phyloP scores from a whole-genome alignment of 2,113 vertebrate species.

The Hippocampus mohnikei region DNA sequence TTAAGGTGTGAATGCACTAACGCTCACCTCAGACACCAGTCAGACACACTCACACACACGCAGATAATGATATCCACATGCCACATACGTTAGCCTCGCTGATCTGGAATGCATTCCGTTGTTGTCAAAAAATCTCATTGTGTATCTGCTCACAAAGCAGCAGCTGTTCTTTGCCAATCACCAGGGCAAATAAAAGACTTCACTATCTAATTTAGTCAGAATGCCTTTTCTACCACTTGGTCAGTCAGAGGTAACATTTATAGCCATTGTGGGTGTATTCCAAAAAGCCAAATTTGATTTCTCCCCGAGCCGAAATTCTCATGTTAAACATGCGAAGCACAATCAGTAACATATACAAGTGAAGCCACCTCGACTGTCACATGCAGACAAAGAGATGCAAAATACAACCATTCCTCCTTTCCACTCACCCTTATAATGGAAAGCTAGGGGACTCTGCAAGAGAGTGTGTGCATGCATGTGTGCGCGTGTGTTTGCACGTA shows the following conservation, averaged over 20 bases:
- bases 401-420: slow-evolving; percentile 56
- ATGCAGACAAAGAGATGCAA: slow-evolving; percentile 28
- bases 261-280: background rate
- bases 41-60: slow-evolving; percentile 14
- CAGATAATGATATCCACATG: slow-evolving; percentile 6
- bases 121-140: slow-evolving; percentile 18
- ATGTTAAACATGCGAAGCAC: too few relatives aligned
- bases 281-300: background rate
- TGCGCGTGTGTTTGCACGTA: slow-evolving; percentile 22
- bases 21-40: slow-evolving; percentile 25
- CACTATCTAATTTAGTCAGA: background rate
- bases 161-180: slow-evolving; percentile 28
- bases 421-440: slow-evolving; percentile 61
- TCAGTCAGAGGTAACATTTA: too few relatives aligned
- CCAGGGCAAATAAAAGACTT: background rate
- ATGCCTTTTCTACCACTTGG: background rate
- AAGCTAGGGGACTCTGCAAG: slow-evolving; percentile 39
- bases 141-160: slow-evolving; percentile 11
- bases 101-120: slow-evolving; percentile 26
- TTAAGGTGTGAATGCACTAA: slow-evolving; percentile 14
- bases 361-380: slow-evolving; percentile 21
- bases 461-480: slow-evolving; percentile 28
- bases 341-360: too few relatives aligned
- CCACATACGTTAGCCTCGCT: slow-evolving; percentile 10
- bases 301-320: too few relatives aligned